Evolutionary conservation across 2,888 invertebrate genomes (phyloP).

Genomic region (Philhelius pedissequus): DNA sequence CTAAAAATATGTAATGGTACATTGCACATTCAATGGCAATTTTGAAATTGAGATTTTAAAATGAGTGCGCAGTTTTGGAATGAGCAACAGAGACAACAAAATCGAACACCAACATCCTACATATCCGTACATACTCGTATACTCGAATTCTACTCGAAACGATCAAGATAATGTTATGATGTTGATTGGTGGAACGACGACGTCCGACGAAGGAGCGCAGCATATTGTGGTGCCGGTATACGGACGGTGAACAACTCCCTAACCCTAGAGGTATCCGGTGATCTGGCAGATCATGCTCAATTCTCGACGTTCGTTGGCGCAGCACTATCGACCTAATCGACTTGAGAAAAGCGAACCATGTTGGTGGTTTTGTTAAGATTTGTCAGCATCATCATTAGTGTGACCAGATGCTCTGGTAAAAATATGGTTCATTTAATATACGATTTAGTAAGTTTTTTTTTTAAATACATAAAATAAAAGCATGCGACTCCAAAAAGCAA

Average conservation of each 20-base stretch:
- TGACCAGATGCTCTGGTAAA: neutral
- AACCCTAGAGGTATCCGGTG: slow-evolving; percentile 62
- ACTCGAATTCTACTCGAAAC: neutral
- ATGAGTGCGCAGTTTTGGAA: neutral
- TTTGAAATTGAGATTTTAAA: slow-evolving; percentile 54
- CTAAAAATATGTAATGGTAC: too few relatives aligned
- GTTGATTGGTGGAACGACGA: slow-evolving; percentile 58
- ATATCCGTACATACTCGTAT: neutral
- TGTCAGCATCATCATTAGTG: slow-evolving; percentile 5
- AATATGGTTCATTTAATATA: too few relatives aligned
- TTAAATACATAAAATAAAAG: too few relatives aligned
- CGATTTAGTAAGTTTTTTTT: too few relatives aligned
- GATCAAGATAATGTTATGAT: slow-evolving; percentile 41
- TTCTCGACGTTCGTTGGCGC: slow-evolving; percentile 35
- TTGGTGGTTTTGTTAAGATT: slow-evolving; percentile 34
- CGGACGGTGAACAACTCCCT: slow-evolving; percentile 51
- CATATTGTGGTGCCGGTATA: slow-evolving; percentile 43
- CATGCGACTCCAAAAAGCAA: too few relatives aligned
- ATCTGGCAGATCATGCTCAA: slow-evolving; percentile 42
- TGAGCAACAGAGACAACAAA: neutral
- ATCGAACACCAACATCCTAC: slow-evolving; percentile 1
- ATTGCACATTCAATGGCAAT: slow-evolving; percentile 35
- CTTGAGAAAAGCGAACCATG: slow-evolving; percentile 21
- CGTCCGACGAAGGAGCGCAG: too few relatives aligned
- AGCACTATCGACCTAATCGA: slow-evolving; percentile 45